Base-by-base conservation (phyloP, 2,113 vertebrate genomes). In the Vicugna pacos region DNA sequence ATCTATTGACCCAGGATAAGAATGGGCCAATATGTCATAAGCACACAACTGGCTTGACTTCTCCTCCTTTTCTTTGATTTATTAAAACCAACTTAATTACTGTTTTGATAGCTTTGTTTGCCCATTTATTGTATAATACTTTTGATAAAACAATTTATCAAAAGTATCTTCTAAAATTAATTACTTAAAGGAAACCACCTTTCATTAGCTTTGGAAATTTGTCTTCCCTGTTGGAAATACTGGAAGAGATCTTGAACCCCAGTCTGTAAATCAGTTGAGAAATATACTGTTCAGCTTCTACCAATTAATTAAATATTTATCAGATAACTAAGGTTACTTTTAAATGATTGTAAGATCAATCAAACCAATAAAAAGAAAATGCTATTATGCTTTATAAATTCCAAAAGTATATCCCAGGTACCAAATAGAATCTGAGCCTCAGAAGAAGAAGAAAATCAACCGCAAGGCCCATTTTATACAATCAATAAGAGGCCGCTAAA, bases 331-430 rank as follows among this genome's bases (percentile, higher is more conserved):
- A 80, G 11, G 2, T 56, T 92, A 81, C 80, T 93, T 72, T 24
- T 50, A 89, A 93, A 80, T 67, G 16, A 92, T 64, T 84, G 38
- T 64, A 95, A 87, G 11, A 50, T 72, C 28, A 86, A 32, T 80
- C 83, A 89, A 92, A 58, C 24, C 52, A 94, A 89, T 42, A 77
- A 58, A 94, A 93, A 86, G 17, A 72, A 84, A 96, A 95, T 35
- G 32, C 13, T 83, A 35, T 75, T 86, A 76, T 58, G 20, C 5
- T 89, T 93, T 82, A 75, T 58, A 87, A 89, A 80, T 90, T 90
- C 73, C 10, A 48, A 69, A 94, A 84, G 52, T 56, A 86, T n/a
- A 65, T 50, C 42, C 52, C 28, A 85, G 32, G 70, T 89, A 79
- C 7, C 48, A 48, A 88, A 88, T 6, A 42, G n/a, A 84, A 89